Base-by-base conservation (phyloP, 1,140 invertebrate species). In the Drosophila mauritiana region DNA sequence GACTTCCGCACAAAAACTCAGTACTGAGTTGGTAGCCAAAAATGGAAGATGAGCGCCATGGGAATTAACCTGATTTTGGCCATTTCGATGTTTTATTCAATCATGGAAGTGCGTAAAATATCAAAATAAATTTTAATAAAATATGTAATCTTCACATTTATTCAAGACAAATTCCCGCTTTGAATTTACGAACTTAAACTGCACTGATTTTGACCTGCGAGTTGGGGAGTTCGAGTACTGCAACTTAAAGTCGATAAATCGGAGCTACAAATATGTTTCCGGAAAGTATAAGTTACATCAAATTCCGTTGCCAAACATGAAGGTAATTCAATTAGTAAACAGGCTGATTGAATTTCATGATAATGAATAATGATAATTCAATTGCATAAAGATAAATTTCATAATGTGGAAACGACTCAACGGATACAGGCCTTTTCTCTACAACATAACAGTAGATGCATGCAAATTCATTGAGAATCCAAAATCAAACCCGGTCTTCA, bases 101-200 rank as follows among this genome's bases (percentile, higher is more conserved):
- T 20, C 15, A 10, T 20, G 2, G 1, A 43, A 20, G 42, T 43
- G 20, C 4, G 17, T 20, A 43, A 8, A 43, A 10, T 10, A 11
- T 11, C 8, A 11, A 43, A 43, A 11, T 45, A 1, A 10, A 45
- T 20, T 4, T 12, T 0, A 17, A 20, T 0, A 20, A 1, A 12
- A 4, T 11, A 0, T 20, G 0, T 17, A 13, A 46, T 7, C 6
- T 13, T 2, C n/a, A 46, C 7, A 31, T 3, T 10, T 8, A 2
- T 25, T 0, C 20, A 4, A 57, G 40, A 43, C 7, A 0, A 3
- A 12, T 13, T 48, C 17, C 0, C 1, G 5, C 0, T 37, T 67
- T 20, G 22, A 67, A 11, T 67, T 67, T 36, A 69, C 58, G 0
- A 69, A 69, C 27, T 13, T 63, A n/a, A 53, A 64, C 10, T 69